Base-by-base conservation (phyloP, 2,888 invertebrate species). In the Lochmaea capreae region DNA sequence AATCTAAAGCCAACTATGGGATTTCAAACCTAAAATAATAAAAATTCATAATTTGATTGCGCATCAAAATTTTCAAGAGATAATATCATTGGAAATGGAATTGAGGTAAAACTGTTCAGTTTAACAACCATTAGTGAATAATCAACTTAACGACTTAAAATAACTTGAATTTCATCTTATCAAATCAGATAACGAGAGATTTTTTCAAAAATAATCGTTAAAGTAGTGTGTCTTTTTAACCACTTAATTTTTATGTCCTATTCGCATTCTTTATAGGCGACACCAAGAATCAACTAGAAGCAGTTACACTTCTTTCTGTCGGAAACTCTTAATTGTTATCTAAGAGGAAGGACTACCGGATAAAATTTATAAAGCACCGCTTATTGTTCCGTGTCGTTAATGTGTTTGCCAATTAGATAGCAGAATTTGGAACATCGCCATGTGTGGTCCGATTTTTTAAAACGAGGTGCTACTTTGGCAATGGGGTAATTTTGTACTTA, bases 371-470 rank as follows among this genome's bases (percentile, higher is more conserved):
- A 14, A 63, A 71, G 46, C 42, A 18, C 61, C 71, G 70, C 54
- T 72, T 75, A 77, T 77, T 75, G 72, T 77, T 76, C 73, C 72
- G 75, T 72, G 73, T 77, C 75, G 74, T 79, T 72, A 67, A 67
- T 65, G 73, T 79, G 75, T 75, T 74, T 58, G 79, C 79, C 77
- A 79, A 79, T 79, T 77, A 79, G 76, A 76, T 75, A 57, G 49
- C 69, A 71, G 58, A 67, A 76, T 71, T 73, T 63, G 58, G 59
- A 70, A 70, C 33, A 52, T 33, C 67, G 54, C 65, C 65, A 42
- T 74, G 75, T 76, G 78, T 78, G 78, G 78, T 67, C 78, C 59
- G n/a, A 63, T 18, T 63, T 63, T 63, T 59, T 59, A 43, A 10
- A 18, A 18, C 18, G 62, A 43, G 62, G 43, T 63, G 39, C 18